Base-by-base conservation (phyloP, 2,113 vertebrate species). In the Poecilia latipinna region DNA sequence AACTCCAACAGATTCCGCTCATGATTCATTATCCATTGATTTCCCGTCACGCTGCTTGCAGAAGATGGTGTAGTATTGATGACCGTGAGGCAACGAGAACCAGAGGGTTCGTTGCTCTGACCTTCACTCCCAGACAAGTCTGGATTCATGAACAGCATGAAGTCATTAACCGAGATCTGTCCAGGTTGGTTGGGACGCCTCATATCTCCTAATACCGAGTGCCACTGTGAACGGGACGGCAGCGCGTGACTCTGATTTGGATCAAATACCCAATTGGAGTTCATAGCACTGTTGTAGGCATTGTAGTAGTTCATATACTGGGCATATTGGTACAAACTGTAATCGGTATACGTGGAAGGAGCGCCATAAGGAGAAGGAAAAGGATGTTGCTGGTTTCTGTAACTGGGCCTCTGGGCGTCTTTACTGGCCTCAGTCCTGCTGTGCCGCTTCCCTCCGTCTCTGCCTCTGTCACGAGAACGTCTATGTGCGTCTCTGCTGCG, bases 101-200 rank as follows among this genome's bases (percentile, higher is more conserved):
- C 17, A 13, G 77, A 62, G 6, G 3, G 0, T 1, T 15, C 11
- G 1, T 74, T 79, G 1, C 0, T 48, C 51, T 88, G 89, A 4
- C 84, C 86, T 65, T 88, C 83, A 4, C 84, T 84, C 8, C 0
- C 15, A 11, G 77, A 81, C 28, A 89, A 68, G 68, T 87, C 84
- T 8, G 86, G 81, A 81, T 86, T 83, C 12, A 48, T 1, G 1
- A 35, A 1, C 0, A 67, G 19, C 63, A 44, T 22, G 0, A 0
- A 0, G 15, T 75, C 28, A 4, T 63, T 0, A 11, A 15, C n/a
- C 12, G 4, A 0, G 0, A 0, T 2, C 7, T 44, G 10, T 10
- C 2, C 0, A 0, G 15, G 1, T 31, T 12, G 37, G 57, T 12
- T 37, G 2, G 1, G 1, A 48, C 7, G 13, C 44, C 17, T 19